Evolutionary conservation across 2,113 vertebrate species (phyloP), one percentile per base, ranked within the genome.

Genomic region (human): DNA sequence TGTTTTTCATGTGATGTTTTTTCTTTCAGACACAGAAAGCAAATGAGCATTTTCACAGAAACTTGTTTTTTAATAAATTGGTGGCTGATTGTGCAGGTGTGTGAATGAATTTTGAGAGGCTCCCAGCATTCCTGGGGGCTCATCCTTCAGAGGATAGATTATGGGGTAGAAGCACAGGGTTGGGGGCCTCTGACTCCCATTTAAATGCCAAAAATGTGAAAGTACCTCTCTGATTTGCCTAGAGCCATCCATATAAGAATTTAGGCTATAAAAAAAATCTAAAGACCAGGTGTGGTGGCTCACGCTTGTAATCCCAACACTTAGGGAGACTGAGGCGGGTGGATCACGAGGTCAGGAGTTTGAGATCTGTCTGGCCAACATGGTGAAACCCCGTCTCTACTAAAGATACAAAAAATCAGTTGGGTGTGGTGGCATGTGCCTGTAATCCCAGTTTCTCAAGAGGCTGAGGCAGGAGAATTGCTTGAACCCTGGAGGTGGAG

Each of bases 21-120:
- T 90, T 89, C 27, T 90, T 88, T 90, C 89, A 93, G 50, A 81
- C 13, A 78, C 30, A 95, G 40, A 93, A 87, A 96, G 59, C 35
- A 96, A 96, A 83, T 85, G 27, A 95, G 32, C 30, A 75, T 93
- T 93, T 96, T 72, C 82, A 59, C 38, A 91, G 78, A 93, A 98
- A 50, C 10, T 55, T 84, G 64, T 25, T 70, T 90, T 95, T 96
- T 45, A 75, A 84, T 83, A 96, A 89, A 66, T 64, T 91, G 38
- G 72, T 95, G 16, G 43, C 25, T 90, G 91, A 93, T 78, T 90
- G 13, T 81, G 38, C 93, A 93, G 57, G 50, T 89, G 40, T 79
- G 10, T 86, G 82, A 91, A 84, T 90, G 25, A 85, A 89, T 89
- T 96, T 93, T 57, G 78, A 89, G 50, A 86, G 52, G 12, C 10